These are phyloP conservation scores for Phainopepla nitens DNA, from an alignment of 2,113 vertebrate species.

Conservation along the genomic window DNA sequence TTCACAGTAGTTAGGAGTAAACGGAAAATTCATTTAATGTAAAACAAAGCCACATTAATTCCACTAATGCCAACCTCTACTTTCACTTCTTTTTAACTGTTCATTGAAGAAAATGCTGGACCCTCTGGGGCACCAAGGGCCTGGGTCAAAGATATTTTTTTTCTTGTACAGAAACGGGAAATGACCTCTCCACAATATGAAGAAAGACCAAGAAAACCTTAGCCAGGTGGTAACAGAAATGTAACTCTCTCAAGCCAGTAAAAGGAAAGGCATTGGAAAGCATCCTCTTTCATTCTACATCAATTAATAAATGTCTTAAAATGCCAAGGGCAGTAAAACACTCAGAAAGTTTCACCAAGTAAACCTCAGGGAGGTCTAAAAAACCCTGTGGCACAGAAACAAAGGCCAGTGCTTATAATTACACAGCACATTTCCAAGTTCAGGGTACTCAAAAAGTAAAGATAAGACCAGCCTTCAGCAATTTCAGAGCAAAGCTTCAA, in stretches of 20 bases:
- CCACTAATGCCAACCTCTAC: constrained; percentile 2
- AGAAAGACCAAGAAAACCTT: neutral
- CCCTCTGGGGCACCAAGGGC: neutral
- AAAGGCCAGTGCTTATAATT: neutral
- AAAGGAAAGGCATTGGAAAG: neutral
- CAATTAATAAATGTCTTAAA: neutral
- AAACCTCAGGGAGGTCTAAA: neutral
- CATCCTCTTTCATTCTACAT: neutral
- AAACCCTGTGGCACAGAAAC: neutral
- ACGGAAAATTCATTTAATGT: neutral
- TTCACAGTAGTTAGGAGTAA: neutral
- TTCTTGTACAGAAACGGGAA: neutral
- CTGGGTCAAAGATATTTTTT: neutral
- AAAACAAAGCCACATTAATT: constrained; percentile 33
- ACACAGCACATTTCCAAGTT: neutral
- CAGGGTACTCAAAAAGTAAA: neutral
- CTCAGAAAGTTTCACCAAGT: neutral
- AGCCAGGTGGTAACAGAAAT: neutral
- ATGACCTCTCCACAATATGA: neutral
- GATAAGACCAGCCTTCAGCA: neutral
- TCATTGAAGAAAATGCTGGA: constrained; percentile 43
- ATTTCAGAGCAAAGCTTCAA: neutral
- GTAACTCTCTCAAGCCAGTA: neutral
- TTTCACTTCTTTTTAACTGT: constrained; percentile 16
- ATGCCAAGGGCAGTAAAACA: neutral